These are phyloP conservation scores for Macrophya annulata DNA, from an alignment of 2,888 invertebrate species.

Conservation along the genomic window DNA sequence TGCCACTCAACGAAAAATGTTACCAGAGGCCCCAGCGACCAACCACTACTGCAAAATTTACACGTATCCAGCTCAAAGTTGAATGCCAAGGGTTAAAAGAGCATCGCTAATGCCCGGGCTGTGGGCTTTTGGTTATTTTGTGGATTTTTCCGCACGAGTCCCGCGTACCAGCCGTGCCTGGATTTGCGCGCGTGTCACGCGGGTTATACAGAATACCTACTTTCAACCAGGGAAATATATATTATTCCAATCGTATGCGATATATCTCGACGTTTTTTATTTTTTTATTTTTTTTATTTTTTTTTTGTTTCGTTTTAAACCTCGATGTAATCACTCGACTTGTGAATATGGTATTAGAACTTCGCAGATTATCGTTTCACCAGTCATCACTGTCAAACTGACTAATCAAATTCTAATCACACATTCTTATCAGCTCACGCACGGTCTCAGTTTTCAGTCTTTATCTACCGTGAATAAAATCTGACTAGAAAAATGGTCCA, in stretches of 20 bases:
- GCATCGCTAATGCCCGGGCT: conserved; percentile 79
- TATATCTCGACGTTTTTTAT: conserved; percentile 41
- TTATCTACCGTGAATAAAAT: not conserved
- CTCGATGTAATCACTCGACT: conserved; percentile 35
- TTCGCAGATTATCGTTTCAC: not conserved
- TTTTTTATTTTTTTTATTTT: conserved; percentile 38
- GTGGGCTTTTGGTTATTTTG: conserved; percentile 76
- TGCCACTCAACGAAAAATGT: conserved; percentile 78
- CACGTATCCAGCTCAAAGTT: conserved; percentile 76
- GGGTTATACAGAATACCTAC: conserved; percentile 65
- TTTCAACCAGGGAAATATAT: conserved; percentile 22
- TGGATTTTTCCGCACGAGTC: conserved; percentile 78
- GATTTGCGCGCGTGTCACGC: conserved; percentile 44
- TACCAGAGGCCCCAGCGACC: conserved; percentile 68
- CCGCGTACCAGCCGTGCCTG: conserved; percentile 65
- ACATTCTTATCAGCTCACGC: not conserved
- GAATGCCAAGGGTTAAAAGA: conserved; percentile 78
- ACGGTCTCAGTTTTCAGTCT: not conserved
- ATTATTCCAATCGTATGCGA: conserved; percentile 23
- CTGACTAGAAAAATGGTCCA: not conserved
- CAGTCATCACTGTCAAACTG: not conserved
- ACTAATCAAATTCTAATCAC: not conserved
- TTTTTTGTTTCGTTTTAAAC: conserved; percentile 2
- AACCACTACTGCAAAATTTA: conserved; percentile 79
- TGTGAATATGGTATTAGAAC: not conserved